Evolutionary conservation across 2,113 vertebrate species (phyloP).

Genomic region (Tetrax tetrax): DNA sequence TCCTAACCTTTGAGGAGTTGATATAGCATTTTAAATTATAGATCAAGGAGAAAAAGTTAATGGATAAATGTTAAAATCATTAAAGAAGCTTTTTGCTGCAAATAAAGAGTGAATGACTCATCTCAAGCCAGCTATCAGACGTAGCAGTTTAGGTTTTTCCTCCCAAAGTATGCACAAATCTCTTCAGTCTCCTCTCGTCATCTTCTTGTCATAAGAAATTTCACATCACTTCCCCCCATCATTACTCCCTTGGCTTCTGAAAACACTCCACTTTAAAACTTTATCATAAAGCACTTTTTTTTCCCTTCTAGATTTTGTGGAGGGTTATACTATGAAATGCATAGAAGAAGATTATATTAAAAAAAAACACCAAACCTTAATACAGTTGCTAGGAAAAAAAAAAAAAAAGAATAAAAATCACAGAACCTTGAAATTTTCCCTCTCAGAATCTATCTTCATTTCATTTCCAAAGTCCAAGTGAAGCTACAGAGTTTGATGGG

Average conservation of each 20-base stretch:
- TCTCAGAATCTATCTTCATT: slow-evolving; percentile 35
- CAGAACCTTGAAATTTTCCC: background rate
- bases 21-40: slow-evolving; percentile 62
- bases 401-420: background rate
- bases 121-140: slow-evolving; percentile 57
- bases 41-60: slow-evolving; percentile 66
- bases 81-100: slow-evolving; percentile 65
- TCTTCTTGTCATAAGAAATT: slow-evolving; percentile 73
- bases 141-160: slow-evolving; percentile 59
- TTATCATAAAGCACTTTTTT: slow-evolving; percentile 12
- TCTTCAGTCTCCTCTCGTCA: slow-evolving; percentile 65
- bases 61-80: slow-evolving; percentile 71
- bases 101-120: slow-evolving; percentile 68
- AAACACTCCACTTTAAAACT: slow-evolving; percentile 76
- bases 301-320: slow-evolving; percentile 9
- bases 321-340: slow-evolving; percentile 42
- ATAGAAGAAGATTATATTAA: slow-evolving; percentile 14
- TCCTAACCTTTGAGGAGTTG: slow-evolving; percentile 33
- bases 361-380: slow-evolving; percentile 40
- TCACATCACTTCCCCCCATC: slow-evolving; percentile 39
- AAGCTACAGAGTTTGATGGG: slow-evolving; percentile 51
- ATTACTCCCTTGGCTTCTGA: slow-evolving; percentile 36
- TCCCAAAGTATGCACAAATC: slow-evolving; percentile 56
- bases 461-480: slow-evolving; percentile 26
- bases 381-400: background rate